Base-by-base conservation (phyloP, 2,113 vertebrate genomes). In the Hemiprocne comata region DNA sequence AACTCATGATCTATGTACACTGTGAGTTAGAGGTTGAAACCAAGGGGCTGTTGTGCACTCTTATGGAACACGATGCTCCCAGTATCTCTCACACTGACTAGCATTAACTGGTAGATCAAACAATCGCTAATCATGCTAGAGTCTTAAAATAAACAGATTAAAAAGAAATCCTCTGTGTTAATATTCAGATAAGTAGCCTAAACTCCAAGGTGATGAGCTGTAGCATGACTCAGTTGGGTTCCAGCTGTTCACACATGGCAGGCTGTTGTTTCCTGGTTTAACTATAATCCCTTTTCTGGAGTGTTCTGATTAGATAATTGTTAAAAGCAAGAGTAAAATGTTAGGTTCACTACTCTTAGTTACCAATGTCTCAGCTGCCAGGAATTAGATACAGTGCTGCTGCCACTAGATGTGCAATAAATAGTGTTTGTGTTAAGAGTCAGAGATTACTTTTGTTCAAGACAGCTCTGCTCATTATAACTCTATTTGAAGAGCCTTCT, bases 401-500 rank as follows among this genome's bases (percentile, higher is more conserved):
- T 89, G 73, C 78, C 67, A 67, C 87, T 70, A 85, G 60, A 89
- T 58, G 60, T 75, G 74, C 75, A 95, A 86, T 93, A 97, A 97
- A 95, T 73, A 80, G 38, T 87, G 65, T 95, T 97, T 90, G 38
- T 77, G 79, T 88, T 94, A 90, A 88, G 85, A 97, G 85, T 84
- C 89, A 80, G 72, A 94, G 72, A 96, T 96, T 95, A 94, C 79
- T 96, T 96, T 77, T 94, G 76, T 80, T 94, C 21, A 1, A 94
- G 91, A 89, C 90, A 91, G 74, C 90, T 95, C 54, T 80, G 57
- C 88, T 96, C 78, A 94, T 97, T 95, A 96, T 91, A 95, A 62
- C 69, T 96, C 85, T 93, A 85, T 88, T 94, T 89, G 93, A 97
- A 66, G 51, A 91, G 80, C 70, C 95, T 94, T 93, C 90, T 93